These are phyloP conservation scores for Crotalus tigris DNA, from an alignment of 2,113 vertebrate species.

Conservation along the genomic window DNA sequence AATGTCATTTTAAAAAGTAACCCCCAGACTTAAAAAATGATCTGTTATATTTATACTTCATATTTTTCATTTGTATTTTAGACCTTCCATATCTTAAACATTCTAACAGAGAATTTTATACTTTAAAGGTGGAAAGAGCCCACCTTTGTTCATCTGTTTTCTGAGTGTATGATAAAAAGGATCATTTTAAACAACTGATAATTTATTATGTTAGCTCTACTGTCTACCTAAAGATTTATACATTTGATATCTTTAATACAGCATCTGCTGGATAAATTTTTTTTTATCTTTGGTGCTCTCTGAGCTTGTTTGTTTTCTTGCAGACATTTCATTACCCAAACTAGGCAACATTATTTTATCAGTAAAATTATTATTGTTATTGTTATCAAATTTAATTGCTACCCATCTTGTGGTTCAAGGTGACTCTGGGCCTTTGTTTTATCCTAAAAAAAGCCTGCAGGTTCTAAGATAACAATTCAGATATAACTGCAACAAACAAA, in stretches of 20 bases:
- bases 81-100: not conserved
- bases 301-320: not conserved
- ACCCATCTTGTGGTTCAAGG: not conserved
- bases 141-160: not conserved
- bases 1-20: not conserved
- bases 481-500: conserved; percentile 1
- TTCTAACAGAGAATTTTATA: not conserved
- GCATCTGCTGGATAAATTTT: not conserved
- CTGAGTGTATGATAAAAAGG: not conserved
- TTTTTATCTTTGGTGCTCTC: not conserved
- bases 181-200: not conserved
- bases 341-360: not conserved
- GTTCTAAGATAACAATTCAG: not conserved
- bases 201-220: not conserved
- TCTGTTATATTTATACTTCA: not conserved
- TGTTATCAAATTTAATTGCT: not conserved
- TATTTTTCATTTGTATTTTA: not conserved
- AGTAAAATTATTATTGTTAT: not conserved
- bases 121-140: not conserved
- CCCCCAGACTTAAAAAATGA: not conserved
- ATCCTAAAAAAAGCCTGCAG: not conserved
- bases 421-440: not conserved
- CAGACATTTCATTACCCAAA: not conserved
- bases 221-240: not conserved
- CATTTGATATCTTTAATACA: conserved; percentile 2